Evolutionary conservation across 2,113 vertebrate species (phyloP), one percentile per base, ranked within the genome.

Genomic region (Castor canadensis): DNA sequence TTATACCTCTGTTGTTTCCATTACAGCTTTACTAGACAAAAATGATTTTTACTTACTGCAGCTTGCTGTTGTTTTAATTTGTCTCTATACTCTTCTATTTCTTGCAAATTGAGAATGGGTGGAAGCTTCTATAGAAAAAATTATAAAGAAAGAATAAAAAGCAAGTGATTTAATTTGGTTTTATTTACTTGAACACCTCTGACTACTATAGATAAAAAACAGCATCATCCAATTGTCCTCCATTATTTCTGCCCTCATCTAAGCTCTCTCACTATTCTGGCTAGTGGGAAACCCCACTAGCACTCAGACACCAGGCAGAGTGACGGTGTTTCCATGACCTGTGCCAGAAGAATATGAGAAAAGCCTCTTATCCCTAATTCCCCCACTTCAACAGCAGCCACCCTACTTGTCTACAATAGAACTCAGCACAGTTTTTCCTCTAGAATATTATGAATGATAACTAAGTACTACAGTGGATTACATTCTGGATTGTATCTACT

Each of bases 21-120:
- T 62, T 43, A 75, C 11, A 77, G 20, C 83, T 95, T 43, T 56
- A 30, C 62, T 43, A 72, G 20, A 52, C 93, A 77, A 5, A 69
- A 89, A 82, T n/a, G 32, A 56, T 30, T 89, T 91, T 76, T 84
- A 99, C 99, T 99, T 98, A 99, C 99, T 56, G 99, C 99, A 93
- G 99, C 99, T 98, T 99, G 99, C 81, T 99, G 99, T 97, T 98
- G 99, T 97, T 99, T 99, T 89, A 99, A 97, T 94, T 99, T 99
- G 97, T 99, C 99, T 98, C 99, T 99, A 97, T 99, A 99, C 4
- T 99, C 99, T 94, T 99, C 99, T 91, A 99, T 96, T 94, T 99
- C 99, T 98, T 99, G 99, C 95, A 99, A 99, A 97, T 98, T 99
- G 94, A 99, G 98, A 97, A 99, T 99, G 85, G 99, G 98, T 87